These are phyloP conservation scores for Dolichallabes microphthalmus DNA, from an alignment of 2,113 vertebrate genomes.

Conservation along the genomic window DNA sequence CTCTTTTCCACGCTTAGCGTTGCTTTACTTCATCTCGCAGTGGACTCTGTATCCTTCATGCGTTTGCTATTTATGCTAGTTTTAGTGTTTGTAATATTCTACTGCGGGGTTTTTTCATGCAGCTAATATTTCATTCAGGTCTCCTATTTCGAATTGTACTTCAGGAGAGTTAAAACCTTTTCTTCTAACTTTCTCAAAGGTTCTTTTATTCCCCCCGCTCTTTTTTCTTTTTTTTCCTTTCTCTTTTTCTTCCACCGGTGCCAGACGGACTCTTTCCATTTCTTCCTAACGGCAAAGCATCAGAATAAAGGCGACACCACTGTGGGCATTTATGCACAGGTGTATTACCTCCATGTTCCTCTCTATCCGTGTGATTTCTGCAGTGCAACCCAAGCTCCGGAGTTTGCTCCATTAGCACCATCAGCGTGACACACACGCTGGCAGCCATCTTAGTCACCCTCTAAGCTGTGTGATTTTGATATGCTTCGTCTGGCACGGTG, in stretches of 20 bases:
- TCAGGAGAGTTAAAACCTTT: neutral
- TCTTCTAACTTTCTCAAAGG: neutral
- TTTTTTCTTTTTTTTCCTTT: too few species aligned
- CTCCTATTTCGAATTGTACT: neutral
- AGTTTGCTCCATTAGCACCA: slow-evolving; percentile 21
- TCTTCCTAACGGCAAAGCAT: neutral
- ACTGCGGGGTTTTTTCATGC: neutral
- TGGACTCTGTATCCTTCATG: neutral
- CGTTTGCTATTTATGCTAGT: neutral
- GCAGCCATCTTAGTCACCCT: slow-evolving; percentile 21
- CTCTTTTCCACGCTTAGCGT: neutral
- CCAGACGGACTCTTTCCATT: neutral
- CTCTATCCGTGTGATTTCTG: neutral
- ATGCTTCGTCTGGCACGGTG: slow-evolving; percentile 22
- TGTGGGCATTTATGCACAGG: neutral
- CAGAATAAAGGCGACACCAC: neutral
- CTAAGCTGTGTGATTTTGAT: neutral
- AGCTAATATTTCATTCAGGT: neutral
- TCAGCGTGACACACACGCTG: slow-evolving; percentile 4
- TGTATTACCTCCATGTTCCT: neutral
- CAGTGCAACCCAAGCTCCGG: neutral
- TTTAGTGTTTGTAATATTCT: neutral
- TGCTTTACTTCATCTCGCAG: neutral
- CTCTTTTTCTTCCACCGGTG: neutral
- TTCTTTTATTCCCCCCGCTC: neutral